Conservation (phyloP, 2,797 vertebrate genomes). For the Phoxinus dragarum region DNA sequence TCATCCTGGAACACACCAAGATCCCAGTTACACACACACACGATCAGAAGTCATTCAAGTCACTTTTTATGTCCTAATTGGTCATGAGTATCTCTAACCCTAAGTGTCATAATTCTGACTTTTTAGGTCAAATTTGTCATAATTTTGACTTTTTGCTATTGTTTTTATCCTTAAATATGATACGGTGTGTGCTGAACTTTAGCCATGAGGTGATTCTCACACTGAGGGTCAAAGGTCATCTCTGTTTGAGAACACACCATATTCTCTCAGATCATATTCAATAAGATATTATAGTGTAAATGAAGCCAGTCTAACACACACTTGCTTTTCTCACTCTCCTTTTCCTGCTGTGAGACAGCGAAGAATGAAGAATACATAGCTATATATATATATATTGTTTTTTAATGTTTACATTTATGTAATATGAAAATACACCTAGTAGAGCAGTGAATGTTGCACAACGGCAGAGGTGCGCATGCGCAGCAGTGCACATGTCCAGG, state of each 20-base stretch:
- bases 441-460: no score
- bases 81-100: no score
- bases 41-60: no score
- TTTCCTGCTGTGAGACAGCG: neutral
- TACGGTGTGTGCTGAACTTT: neutral
- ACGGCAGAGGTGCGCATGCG: neutral
- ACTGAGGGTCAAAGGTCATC: neutral
- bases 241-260: no score
- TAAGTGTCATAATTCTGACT: no score
- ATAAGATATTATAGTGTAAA: neutral
- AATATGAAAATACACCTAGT: neutral
- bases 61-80: no score
- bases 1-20: no score
- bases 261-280: neutral
- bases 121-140: no score
- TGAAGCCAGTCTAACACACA: neutral
- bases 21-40: no score
- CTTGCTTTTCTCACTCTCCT: neutral
- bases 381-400: no score
- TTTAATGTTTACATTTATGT: neutral
- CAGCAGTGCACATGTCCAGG: neutral
- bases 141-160: no score
- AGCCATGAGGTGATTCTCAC: neutral
- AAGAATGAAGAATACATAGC: neutral
- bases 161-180: no score